Percentiles rank a stretch among this genome's conserved stretches.
Evolutionary conservation across 2,888 invertebrate species (phyloP).

Genomic region (Mimas tiliae): DNA sequence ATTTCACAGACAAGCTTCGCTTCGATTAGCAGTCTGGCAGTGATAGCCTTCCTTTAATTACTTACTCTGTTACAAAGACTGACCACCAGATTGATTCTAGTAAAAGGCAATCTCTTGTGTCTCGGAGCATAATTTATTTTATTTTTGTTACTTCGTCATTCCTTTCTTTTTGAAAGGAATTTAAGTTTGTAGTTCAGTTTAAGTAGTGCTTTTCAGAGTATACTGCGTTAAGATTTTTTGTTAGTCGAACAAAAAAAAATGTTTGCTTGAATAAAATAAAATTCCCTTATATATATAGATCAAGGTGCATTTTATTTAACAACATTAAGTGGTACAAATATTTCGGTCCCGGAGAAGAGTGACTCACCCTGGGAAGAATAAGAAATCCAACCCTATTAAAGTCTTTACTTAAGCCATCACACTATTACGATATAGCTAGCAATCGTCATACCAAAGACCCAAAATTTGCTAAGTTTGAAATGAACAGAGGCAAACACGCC

Average conservation of each 20-base stretch:
- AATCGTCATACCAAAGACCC: neutral
- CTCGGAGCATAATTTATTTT: conserved; percentile 8
- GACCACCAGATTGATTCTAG: conserved; percentile 11
- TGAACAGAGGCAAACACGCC: conserved; percentile 33
- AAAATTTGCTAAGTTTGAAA: conserved; percentile 18
- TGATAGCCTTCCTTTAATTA: conserved; percentile 15
- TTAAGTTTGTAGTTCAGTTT: neutral
- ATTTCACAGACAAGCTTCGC: neutral
- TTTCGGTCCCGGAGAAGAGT: too few relatives aligned
- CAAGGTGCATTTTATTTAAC: too few relatives aligned
- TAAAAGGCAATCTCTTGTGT: conserved; percentile 12
- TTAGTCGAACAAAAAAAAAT: too few relatives aligned
- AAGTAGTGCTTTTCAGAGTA: too few relatives aligned
- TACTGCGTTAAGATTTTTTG: too few relatives aligned
- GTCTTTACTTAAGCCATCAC: neutral
- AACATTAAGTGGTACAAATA: too few relatives aligned
- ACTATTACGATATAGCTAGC: neutral
- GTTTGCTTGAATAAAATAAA: too few relatives aligned
- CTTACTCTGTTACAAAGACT: conserved; percentile 19
- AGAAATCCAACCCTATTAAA: neutral
- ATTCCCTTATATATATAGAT: too few relatives aligned
- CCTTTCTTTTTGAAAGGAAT: neutral
- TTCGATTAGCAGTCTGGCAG: neutral
- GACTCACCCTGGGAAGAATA: too few relatives aligned
- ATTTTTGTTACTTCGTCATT: conserved; percentile 10